Base-by-base conservation (phyloP, 2,888 invertebrate genomes). In the Crossocerus cetratus region DNA sequence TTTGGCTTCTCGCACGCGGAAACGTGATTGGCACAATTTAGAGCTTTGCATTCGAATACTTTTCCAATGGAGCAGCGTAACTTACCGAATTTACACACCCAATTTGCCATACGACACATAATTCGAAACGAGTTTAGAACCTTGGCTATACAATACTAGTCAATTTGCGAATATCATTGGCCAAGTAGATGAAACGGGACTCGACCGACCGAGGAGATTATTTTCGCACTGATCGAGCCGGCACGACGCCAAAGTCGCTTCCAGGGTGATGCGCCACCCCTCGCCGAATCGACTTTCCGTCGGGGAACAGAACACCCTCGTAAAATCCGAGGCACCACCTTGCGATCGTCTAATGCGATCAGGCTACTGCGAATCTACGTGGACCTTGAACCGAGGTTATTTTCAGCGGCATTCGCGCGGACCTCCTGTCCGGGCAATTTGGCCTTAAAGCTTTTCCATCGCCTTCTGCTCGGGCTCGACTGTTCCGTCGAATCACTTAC, bases 41-140 rank as follows among this genome's bases (percentile, higher is more conserved):
- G 77, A 78, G n/a, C 69, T 69, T 64, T 76, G 67, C 49, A 72
- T 73, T 74, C 65, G 76, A 70, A 72, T 73, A 68, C 72, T 72
- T 49, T 63, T 20, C 44, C 53, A 23, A 45, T 22, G 49, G 43
- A 68, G 43, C 55, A 57, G 21, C 20, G 14, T 59, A 49, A 49
- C 61, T 55, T 64, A 42, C 20, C 43, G 55, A 32, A 32, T 32
- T 32, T 32, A 32, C 11, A 32, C 32, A 8, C 32, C 32, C 8
- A 11, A 32, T 32, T 32, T 32, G 11, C 32, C 8, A 32, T n/a
- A 1, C 8, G 3, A 32, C 5, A 32, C 8, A 32, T 32, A 32
- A 32, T 32, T 32, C 11, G 5, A 32, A 32, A 11, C 8, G 0
- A 32, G 8, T 2, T 8, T 11, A 11, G 11, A 8, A 4, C 8